Conservation (phyloP, 2,797 vertebrate species). For the Enteromius thamalakanensis region DNA sequence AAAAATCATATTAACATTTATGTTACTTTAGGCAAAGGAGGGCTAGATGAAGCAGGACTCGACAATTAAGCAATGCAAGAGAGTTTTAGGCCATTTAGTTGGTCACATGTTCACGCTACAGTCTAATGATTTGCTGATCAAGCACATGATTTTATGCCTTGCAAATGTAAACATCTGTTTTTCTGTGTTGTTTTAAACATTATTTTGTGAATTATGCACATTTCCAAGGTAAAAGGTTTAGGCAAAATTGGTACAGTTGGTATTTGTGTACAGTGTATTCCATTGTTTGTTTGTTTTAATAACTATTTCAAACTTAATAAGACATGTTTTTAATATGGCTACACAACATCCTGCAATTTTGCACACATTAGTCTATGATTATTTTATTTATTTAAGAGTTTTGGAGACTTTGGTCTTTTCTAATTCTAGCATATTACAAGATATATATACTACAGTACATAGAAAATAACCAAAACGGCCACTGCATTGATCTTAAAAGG, state of each 20-base stretch:
- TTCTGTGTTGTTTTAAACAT: neutral
- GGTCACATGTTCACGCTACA: neutral
- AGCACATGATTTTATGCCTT: neutral
- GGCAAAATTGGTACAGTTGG: neutral
- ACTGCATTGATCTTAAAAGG: neutral
- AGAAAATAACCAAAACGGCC: neutral
- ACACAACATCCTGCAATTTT: neutral
- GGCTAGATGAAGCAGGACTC: neutral
- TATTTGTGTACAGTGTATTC: neutral
- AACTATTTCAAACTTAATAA: neutral
- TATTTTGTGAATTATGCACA: neutral
- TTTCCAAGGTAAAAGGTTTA: neutral
- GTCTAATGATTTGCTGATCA: neutral
- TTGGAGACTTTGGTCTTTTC: neutral
- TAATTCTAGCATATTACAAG: neutral
- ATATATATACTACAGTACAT: neutral
- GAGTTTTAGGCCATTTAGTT: neutral
- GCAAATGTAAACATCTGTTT: neutral
- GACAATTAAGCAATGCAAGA: neutral
- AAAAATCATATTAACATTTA: slow-evolving; percentile 56
- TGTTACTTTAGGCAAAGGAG: slow-evolving; percentile 3
- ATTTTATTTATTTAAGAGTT: neutral
- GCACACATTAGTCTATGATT: neutral
- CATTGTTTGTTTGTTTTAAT: neutral
- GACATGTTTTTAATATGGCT: neutral